These are phyloP conservation scores for Zaprionus africanus DNA, from an alignment of 1,140 invertebrate genomes.

Conservation along the genomic window DNA sequence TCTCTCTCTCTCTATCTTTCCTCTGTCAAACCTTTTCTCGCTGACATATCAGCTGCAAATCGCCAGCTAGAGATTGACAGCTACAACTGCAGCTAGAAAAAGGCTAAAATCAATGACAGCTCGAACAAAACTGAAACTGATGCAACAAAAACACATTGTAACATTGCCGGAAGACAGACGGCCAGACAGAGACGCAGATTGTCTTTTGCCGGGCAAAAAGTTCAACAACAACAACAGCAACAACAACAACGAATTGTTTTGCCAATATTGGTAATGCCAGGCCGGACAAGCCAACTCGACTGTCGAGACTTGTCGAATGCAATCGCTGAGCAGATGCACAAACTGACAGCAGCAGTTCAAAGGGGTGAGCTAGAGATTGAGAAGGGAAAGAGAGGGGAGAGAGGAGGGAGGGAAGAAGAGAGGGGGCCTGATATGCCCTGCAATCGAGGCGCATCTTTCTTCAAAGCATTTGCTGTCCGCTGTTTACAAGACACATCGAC, in stretches of 20 bases:
- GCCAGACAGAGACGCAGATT: slow-evolving; percentile 3
- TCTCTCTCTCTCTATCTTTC: not conserved
- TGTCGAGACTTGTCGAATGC: slow-evolving; percentile 15
- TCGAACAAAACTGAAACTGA: slow-evolving; percentile 62
- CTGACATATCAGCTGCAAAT: slow-evolving; percentile 34
- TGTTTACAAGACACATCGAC: slow-evolving; percentile 6
- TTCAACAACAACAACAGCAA: slow-evolving; percentile 47
- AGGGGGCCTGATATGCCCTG: slow-evolving; percentile 20
- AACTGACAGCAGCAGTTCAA: slow-evolving; percentile 69
- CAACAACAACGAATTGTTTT: slow-evolving; percentile 68
- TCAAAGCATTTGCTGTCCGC: slow-evolving; percentile 7
- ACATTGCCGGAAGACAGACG: slow-evolving; percentile 74
- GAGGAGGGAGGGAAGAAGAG: not conserved
- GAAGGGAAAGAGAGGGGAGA: not conserved
- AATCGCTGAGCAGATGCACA: slow-evolving; percentile 54
- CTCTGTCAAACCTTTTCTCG: slow-evolving; percentile 1
- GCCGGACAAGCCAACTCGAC: slow-evolving; percentile 15
- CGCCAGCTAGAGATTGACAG: slow-evolving; percentile 19
- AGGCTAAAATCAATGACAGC: slow-evolving; percentile 44
- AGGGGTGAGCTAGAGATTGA: slow-evolving; percentile 18
- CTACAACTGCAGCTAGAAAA: slow-evolving; percentile 13
- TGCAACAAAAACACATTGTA: slow-evolving; percentile 77
- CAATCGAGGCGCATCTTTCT: slow-evolving; percentile 38
- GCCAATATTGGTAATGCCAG: slow-evolving; percentile 67
- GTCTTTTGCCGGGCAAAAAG: slow-evolving; percentile 35